Conservation (phyloP, 2,113 vertebrate species). For the Camarhynchus parvulus region DNA sequence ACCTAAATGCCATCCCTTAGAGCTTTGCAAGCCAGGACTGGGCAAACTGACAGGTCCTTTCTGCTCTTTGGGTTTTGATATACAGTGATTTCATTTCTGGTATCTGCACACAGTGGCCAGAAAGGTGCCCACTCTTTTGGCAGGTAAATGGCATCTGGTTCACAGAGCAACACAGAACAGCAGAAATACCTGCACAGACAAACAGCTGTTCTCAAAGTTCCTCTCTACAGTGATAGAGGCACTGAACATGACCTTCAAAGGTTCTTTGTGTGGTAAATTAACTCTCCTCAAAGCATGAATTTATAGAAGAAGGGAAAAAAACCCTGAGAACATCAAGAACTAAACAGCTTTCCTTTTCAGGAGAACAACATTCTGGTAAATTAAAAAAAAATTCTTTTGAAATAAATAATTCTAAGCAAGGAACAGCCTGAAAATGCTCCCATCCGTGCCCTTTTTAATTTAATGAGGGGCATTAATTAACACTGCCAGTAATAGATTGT, state of each 20-base stretch:
- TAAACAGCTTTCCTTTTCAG: background rate
- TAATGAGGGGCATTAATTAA: conserved; percentile 27
- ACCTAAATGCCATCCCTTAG: background rate
- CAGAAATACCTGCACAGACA: background rate
- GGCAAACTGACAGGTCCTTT: background rate
- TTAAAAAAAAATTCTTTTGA: background rate
- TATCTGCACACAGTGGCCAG: background rate
- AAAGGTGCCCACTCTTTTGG: background rate
- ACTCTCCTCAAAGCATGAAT: background rate
- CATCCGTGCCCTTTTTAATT: background rate
- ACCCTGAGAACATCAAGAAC: background rate
- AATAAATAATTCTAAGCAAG: conserved; percentile 18
- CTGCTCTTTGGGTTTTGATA: background rate
- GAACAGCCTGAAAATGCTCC: background rate
- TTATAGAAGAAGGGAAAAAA: background rate
- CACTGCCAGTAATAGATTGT: background rate
- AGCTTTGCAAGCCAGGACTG: background rate
- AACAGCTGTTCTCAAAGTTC: background rate
- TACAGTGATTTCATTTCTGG: background rate
- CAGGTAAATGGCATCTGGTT: background rate
- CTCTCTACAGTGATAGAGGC: background rate
- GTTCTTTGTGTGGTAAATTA: conserved; percentile 10
- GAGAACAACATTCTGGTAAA: background rate
- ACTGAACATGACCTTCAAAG: conserved; percentile 19
- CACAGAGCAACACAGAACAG: background rate